A percentile compares a stretch with the other conserved stretches of the same genome.
Conservation (phyloP, 35 echinoderm and acorn worm species). For the Apostichopus californicus region DNA sequence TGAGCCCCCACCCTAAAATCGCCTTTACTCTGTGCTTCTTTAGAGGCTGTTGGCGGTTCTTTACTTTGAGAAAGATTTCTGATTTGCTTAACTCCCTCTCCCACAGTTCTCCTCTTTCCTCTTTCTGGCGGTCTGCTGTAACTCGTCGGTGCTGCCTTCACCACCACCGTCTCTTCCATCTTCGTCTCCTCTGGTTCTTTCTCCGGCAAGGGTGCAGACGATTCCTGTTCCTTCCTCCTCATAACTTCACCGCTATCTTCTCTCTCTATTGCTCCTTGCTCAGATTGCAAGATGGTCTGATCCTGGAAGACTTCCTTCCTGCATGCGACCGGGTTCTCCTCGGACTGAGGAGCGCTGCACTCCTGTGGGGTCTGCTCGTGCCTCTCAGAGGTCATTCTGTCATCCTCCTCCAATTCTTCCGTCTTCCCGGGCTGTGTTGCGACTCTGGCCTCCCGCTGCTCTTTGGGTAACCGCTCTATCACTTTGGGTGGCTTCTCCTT, state of each 20-base stretch:
- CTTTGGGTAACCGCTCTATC: constrained; percentile 37
- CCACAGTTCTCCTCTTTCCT: constrained; percentile 7
- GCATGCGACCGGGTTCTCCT: background rate
- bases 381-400: background rate
- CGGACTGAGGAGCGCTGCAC: too few relatives aligned
- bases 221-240: background rate
- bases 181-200: background rate
- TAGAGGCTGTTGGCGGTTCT: background rate
- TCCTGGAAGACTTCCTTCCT: background rate
- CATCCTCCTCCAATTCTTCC: background rate
- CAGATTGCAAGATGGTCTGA: background rate
- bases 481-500: background rate
- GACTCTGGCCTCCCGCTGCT: constrained; percentile 30
- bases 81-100: constrained; percentile 29
- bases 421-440: background rate
- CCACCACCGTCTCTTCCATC: background rate
- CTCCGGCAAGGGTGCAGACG: background rate
- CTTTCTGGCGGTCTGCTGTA: constrained; percentile 35
- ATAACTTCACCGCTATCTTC: background rate
- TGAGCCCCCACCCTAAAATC: background rate
- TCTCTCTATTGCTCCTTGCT: background rate
- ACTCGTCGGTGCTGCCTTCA: background rate
- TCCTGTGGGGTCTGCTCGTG: background rate
- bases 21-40: background rate
- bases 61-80: constrained; percentile 37